phyloP scores from a whole-genome alignment of 2,888 invertebrate genomes.

The Scaptomyza cyrtandrae region DNA sequence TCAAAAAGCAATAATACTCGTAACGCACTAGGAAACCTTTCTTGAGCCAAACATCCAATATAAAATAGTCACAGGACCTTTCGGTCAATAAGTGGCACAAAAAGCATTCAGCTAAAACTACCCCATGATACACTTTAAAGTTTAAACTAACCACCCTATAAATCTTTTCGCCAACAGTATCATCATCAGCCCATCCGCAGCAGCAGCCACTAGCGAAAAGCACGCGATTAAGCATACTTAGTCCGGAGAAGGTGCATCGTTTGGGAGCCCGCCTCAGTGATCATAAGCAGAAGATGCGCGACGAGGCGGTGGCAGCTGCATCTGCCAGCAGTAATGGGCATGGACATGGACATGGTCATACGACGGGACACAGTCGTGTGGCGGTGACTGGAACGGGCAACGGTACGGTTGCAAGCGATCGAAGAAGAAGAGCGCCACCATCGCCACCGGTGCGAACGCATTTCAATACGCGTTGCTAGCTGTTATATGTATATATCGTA shows the following conservation, averaged over 20 bases:
- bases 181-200: constrained; percentile 16
- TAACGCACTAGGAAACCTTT: no score
- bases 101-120: no score
- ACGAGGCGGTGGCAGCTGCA: constrained; percentile 43
- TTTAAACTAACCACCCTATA: background rate
- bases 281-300: constrained; percentile 78
- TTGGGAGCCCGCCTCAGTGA: constrained; percentile 81
- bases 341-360: constrained; percentile 11
- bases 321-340: constrained; percentile 38
- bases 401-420: constrained; percentile 43
- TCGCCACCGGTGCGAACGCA: constrained; percentile 74
- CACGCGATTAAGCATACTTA: constrained; percentile 81
- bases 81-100: no score
- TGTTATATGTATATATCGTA: constrained; percentile 37
- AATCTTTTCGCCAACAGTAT: constrained; percentile 16
- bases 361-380: constrained; percentile 10
- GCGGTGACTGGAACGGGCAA: constrained; percentile 1
- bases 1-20: no score
- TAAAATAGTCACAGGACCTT: no score
- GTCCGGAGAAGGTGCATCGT: constrained; percentile 83
- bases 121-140: background rate
- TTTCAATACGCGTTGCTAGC: constrained; percentile 75
- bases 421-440: constrained; percentile 72
- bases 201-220: constrained; percentile 44
- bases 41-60: no score